phyloP scores from a whole-genome alignment of 2,113 vertebrate genomes.

The Greenwoodochromis staneri region DNA sequence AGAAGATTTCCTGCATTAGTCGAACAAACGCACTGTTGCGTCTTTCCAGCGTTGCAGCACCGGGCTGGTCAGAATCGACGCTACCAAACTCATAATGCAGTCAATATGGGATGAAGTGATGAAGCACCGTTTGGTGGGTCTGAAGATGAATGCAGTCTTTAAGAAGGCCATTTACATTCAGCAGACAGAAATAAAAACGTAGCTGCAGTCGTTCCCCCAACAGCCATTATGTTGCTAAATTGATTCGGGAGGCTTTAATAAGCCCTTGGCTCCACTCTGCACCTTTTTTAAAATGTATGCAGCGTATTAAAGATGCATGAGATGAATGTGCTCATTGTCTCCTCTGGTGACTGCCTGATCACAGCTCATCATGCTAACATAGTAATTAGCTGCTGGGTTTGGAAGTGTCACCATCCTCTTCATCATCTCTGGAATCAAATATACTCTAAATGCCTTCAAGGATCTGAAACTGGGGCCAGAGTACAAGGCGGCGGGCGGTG shows the following conservation, averaged over 20 bases:
- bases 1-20: background rate
- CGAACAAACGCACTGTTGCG: accelerated
- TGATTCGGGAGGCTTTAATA: conserved; percentile 63
- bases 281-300: conserved; percentile 58
- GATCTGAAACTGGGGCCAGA: conserved; percentile 14
- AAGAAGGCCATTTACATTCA: conserved; percentile 50
- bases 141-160: conserved; percentile 24
- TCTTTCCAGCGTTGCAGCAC: background rate
- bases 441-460: conserved; percentile 30
- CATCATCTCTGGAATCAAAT: conserved; percentile 39
- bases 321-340: conserved; percentile 59
- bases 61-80: background rate
- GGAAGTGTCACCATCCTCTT: conserved; percentile 39
- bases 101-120: background rate
- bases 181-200: conserved; percentile 45
- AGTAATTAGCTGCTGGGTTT: conserved; percentile 58
- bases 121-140: background rate
- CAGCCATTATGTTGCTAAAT: conserved; percentile 57
- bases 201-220: conserved; percentile 48
- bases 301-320: conserved; percentile 64
- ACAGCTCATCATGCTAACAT: conserved; percentile 29
- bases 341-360: conserved; percentile 34
- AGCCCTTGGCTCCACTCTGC: conserved; percentile 50
- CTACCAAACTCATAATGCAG: background rate
- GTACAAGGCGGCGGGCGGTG: background rate